Evolutionary conservation across 2,888 invertebrate species (phyloP), one percentile per base, ranked within the genome.

Genomic region (Dicyrtomina minuta): DNA sequence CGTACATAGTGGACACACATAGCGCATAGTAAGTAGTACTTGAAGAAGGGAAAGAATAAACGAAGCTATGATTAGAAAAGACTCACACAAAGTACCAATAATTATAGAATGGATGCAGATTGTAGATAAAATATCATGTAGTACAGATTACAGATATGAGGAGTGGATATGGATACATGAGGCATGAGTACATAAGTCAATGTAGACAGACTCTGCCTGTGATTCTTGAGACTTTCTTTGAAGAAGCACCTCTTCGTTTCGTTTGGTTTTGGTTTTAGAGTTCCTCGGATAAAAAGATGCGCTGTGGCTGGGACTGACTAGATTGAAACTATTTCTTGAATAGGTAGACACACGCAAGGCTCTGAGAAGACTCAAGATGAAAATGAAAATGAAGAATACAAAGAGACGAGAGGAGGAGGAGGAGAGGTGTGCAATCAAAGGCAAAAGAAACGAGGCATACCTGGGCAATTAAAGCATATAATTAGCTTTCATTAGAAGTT

Each of bases 391-490:
- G 41, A 41, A 39, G 20, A 33, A 49, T 26, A 46, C 20, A 41
- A 41, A 24, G 44, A 59, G 24, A 2, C 13, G 43, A 43, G 62
- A 49, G 24, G 33, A 53, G 60, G 41, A 59, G 67, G 60, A 51
- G 59, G 59, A 60, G 67, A 68, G 68, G 71, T 67, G 67, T 71
- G 68, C 71, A 71, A 71, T 71, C 71, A 71, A 71, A 71, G 62
- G 66, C 67, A 70, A 70, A 70, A 43, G 68, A 62, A 70, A 66
- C 61, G 67, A 60, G 33, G 67, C 59, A 75, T 75, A 73, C 73
- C 72, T 72, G 66, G 67, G 72, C 75, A 75, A 75, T 75, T 75
- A 75, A 75, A 73, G 70, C 71, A 72, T 73, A 75, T 75, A 75
- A 75, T 75, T 75, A 75, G 70, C 71, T 75, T 72, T 73, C 75